Base-by-base conservation (phyloP, 2,888 invertebrate genomes). In the Mimachlamys varia region DNA sequence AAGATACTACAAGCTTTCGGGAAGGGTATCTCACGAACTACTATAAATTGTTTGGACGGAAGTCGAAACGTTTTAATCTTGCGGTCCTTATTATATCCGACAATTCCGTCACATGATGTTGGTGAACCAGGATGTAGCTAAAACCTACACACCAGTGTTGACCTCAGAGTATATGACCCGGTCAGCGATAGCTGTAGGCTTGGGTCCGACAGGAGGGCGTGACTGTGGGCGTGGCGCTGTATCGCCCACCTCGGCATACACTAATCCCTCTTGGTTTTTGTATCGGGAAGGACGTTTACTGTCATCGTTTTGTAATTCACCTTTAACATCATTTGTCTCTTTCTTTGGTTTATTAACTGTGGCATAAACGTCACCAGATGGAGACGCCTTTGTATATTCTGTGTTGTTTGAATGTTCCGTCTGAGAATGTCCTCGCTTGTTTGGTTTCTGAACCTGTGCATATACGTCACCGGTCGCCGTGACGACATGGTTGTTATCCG, bases 171-270 rank as follows among this genome's bases (percentile, higher is more conserved):
- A 58, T 22, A 58, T 58, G 19, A 58, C 58, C n/a, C 22, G 22
- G 58, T 58, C 58, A 19, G 58, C 58, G 22, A n/a, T 19, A 22
- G 58, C 3, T 58, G 19, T 58, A 19, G 58, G 58, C 19, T 58
- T 58, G 0, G 58, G 58, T 22, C 58, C n/a, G 58, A 58, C 58
- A 22, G 58, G 58, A 10, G 58, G 58, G 10, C 58, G 58, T 22
- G 58, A 58, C 58, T 19, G 19, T 19, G 58, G 58, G 3, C 58
- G 58, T 22, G 58, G n/a, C 13, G 62, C n/a, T 13, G 62, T 62
- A n/a, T 62, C n/a, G n/a, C 33, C 76, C 27, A 76, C 12, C 76
- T 76, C 76, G 27, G 76, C 76, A 33, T 76, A 76, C 76, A 76
- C 27, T 33, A 76, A 33, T 12, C 76, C 76, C 10, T 76, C 76